Base-by-base conservation (phyloP, 2,797 vertebrate species). In the Silurus aristotelis region DNA sequence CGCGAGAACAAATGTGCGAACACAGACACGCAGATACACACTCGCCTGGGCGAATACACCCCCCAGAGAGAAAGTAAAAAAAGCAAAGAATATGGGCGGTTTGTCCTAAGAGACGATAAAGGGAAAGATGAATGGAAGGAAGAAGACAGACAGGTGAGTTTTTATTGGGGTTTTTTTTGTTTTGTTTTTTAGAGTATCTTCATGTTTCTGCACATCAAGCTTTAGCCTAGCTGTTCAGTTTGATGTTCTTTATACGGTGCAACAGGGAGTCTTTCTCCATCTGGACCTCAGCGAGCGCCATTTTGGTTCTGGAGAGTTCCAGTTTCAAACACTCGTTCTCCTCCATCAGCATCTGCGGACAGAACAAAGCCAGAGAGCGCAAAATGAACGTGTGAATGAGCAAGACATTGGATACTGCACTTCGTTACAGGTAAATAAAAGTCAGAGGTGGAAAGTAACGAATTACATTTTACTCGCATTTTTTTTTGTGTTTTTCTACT, bases 291-390 rank as follows among this genome's bases (percentile, higher is more conserved):
- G 97, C 98, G 87, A 99, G 95, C 31, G 97, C 97, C 95, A 96
- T 96, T 93, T 99, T 99, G 89, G 97, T 94, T 92, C 96, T 96
- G 88, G 98, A 98, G 88, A 99, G 92, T 92, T 98, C 97, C 89
- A 96, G 90, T 89, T 98, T 99, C 86, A 99, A 93, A 94, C 95
- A 98, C 92, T 99, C 98, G 85, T 99, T 99, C 92, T 99, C 98
- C 90, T 99, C 97, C 83, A 94, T 75, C 87, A 99, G 95, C 97
- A 97, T 90, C 95, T 96, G 91, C 22, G 25, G 31, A 70, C 7
- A 79, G 17, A 48, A 67, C 67, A 81, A 38, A 38, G 38, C 38
- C 38, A 38, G 38, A 38, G 38, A 38, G 38, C 38, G 38, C 38
- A 38, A 38, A 38, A 38, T 2, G 38, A 38, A 38, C 38, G 38